A percentile compares a stretch with the other conserved stretches of the same genome.
Conservation (phyloP, 2,888 invertebrate species). For the Campoplex nolae region DNA sequence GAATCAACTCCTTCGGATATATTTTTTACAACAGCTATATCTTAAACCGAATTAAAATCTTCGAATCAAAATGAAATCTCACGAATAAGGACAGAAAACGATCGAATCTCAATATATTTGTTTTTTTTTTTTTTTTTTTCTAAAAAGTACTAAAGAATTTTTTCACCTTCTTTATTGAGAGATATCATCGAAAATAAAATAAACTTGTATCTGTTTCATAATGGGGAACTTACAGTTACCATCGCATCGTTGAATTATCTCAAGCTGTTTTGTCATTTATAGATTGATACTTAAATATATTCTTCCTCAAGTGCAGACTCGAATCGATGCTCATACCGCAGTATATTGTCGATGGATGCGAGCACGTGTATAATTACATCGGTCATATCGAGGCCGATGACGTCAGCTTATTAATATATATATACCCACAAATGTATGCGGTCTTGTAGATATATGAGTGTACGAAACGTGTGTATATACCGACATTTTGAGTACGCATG, state of each 20-base stretch:
- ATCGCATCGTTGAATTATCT: not conserved
- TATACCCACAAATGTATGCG: constrained; percentile 7
- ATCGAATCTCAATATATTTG: not conserved
- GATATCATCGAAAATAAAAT: not conserved
- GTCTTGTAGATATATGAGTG: not conserved
- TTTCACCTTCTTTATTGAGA: not conserved
- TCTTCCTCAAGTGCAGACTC: not conserved
- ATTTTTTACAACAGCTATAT: not conserved
- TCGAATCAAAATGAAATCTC: constrained; percentile 22
- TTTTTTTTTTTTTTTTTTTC: not conserved
- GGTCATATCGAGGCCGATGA: constrained; percentile 64
- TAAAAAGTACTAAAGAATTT: not conserved
- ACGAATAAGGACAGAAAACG: not conserved
- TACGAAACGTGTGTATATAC: not conserved
- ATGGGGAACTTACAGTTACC: not conserved
- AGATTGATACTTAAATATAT: not conserved
- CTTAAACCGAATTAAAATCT: not conserved
- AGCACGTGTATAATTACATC: constrained; percentile 59
- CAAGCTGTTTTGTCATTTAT: constrained; percentile 4
- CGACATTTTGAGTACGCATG: not conserved
- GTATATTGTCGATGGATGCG: constrained; percentile 29
- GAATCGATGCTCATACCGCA: not conserved
- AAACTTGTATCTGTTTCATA: not conserved
- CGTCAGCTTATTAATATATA: constrained; percentile 51
- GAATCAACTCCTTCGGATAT: not conserved